phyloP scores from a whole-genome alignment of 2,113 vertebrate species.

The Oncorhynchus nerka region DNA sequence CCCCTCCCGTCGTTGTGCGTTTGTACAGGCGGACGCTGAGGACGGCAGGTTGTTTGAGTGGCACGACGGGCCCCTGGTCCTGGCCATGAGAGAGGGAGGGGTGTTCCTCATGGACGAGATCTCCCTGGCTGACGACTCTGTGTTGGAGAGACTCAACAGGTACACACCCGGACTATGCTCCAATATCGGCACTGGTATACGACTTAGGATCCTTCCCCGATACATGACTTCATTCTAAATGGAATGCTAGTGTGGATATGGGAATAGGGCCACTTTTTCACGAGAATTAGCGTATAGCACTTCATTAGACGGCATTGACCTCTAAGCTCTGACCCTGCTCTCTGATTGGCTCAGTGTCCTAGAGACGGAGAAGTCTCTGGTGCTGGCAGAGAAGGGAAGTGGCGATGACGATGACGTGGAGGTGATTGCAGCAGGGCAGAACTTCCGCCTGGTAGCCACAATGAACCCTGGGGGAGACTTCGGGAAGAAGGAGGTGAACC shows the following conservation, averaged over 20 bases:
- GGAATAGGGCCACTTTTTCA: background rate
- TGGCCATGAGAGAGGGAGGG: slow-evolving; percentile 87
- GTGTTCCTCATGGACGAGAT: slow-evolving; percentile 97
- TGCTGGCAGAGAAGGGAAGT: slow-evolving; percentile 93
- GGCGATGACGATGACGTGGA: slow-evolving; percentile 85
- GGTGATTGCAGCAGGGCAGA: slow-evolving; percentile 79
- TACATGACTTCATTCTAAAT: too few species aligned
- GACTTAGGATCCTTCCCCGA: too few species aligned
- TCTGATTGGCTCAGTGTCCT: slow-evolving; percentile 61
- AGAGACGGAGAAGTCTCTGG: slow-evolving; percentile 86
- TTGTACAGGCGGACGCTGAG: slow-evolving; percentile 75
- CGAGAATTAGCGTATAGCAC: background rate
- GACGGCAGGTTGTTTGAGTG: slow-evolving; percentile 87
- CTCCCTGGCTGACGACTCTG: slow-evolving; percentile 95
- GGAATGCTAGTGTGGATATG: too few species aligned
- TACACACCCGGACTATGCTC: slow-evolving; percentile 40
- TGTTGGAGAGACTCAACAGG: slow-evolving; percentile 97
- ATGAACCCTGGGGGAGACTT: slow-evolving; percentile 99
- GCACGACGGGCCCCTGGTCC: slow-evolving; percentile 91
- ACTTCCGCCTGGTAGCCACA: slow-evolving; percentile 90
- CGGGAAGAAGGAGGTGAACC: slow-evolving; percentile 94
- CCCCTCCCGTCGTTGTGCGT: slow-evolving; percentile 14
- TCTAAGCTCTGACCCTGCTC: too few species aligned
- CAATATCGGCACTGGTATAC: too few species aligned
- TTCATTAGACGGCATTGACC: too few species aligned